phyloP scores from a whole-genome alignment of 2,113 vertebrate genomes.

The Caranx melampygus region DNA sequence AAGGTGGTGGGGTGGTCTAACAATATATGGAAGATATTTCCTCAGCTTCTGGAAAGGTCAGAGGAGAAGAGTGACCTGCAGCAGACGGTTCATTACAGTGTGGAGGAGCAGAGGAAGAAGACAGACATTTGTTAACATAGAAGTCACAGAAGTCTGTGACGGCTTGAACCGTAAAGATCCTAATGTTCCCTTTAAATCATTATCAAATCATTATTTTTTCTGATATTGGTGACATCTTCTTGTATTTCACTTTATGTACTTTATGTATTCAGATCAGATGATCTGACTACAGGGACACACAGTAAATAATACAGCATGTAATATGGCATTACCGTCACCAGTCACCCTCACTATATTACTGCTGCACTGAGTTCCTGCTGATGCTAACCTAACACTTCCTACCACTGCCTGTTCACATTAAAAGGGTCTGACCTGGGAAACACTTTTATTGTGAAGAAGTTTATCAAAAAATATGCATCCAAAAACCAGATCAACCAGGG shows the following conservation, averaged over 20 bases:
- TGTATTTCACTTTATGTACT: no score
- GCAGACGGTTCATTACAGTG: slow-evolving; percentile 11
- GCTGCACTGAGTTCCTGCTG: neutral
- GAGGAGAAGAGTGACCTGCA: slow-evolving; percentile 34
- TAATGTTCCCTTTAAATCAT: no score
- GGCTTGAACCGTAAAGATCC: neutral
- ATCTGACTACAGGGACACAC: no score
- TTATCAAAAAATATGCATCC: no score
- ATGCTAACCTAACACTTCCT: neutral
- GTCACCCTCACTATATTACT: neutral
- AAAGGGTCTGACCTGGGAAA: neutral
- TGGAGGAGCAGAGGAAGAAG: neutral
- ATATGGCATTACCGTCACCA: no score
- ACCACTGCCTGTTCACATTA: neutral
- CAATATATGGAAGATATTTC: slow-evolving; percentile 70
- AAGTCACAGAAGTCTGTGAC: neutral
- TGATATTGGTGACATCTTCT: no score
- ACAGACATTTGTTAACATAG: neutral
- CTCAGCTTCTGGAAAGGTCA: slow-evolving; percentile 49
- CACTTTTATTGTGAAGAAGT: neutral
- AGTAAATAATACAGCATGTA: no score
- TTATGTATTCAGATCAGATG: no score
- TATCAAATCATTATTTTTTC: no score
- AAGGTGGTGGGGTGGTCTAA: slow-evolving; percentile 44
- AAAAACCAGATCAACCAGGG: no score